Conservation (phyloP, 1,140 invertebrate genomes). For the Agrilus planipennis region DNA sequence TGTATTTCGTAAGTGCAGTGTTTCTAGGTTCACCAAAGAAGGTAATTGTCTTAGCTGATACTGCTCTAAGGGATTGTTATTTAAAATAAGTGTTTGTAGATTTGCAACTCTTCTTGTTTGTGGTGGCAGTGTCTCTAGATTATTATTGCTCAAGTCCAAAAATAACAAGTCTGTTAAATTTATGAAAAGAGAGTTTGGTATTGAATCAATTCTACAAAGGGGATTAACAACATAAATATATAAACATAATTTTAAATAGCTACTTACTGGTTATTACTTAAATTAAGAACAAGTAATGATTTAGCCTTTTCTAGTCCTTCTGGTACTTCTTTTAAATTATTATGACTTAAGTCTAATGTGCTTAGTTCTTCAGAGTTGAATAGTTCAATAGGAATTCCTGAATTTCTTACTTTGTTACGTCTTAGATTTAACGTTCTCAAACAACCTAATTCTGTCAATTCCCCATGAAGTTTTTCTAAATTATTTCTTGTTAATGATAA, state of each 20-base stretch:
- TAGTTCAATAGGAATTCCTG: slow-evolving; percentile 82
- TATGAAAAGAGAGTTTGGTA: slow-evolving; percentile 91
- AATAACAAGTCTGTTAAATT: slow-evolving; percentile 91
- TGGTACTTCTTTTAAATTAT: slow-evolving; percentile 89
- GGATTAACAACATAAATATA: slow-evolving; percentile 22
- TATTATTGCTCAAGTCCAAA: slow-evolving; percentile 89
- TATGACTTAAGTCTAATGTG: slow-evolving; percentile 93
- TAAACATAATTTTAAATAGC: slow-evolving; percentile 9
- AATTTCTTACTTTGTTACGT: slow-evolving; percentile 85
- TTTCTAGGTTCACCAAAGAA: slow-evolving; percentile 79
- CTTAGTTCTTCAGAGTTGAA: slow-evolving; percentile 91
- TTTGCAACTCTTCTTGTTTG: slow-evolving; percentile 90
- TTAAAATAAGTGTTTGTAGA: slow-evolving; percentile 87
- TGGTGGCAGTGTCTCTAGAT: slow-evolving; percentile 90
- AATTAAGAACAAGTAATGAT: slow-evolving; percentile 88
- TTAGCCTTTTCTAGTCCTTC: slow-evolving; percentile 88
- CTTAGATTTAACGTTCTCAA: slow-evolving; percentile 87
- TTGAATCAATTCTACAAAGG: slow-evolving; percentile 73
- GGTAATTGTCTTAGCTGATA: slow-evolving; percentile 94
- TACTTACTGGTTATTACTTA: slow-evolving; percentile 83
- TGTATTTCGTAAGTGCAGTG: slow-evolving; percentile 87
- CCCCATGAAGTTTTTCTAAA: slow-evolving; percentile 83
- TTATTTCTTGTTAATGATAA: slow-evolving; percentile 85
- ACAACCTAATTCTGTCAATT: slow-evolving; percentile 80
- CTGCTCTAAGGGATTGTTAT: slow-evolving; percentile 93